These are phyloP conservation scores for Hydrocynus forskahlii DNA, from an alignment of 2,797 vertebrate genomes.

Conservation along the genomic window DNA sequence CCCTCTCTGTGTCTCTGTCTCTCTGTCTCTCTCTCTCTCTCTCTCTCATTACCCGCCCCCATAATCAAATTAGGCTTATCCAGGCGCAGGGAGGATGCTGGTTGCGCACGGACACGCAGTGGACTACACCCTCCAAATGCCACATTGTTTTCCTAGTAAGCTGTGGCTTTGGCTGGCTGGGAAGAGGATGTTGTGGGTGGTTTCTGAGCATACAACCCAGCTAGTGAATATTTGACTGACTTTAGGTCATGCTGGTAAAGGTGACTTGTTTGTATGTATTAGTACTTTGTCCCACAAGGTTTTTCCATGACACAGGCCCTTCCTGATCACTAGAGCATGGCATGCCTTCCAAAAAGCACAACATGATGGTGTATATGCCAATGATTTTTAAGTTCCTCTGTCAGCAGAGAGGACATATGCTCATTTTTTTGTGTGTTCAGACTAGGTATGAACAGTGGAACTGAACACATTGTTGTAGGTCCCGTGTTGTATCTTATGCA, in stretches of 20 bases:
- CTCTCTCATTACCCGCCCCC: slow-evolving; percentile 54
- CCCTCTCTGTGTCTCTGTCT: slow-evolving; percentile 40
- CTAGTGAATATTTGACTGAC: slow-evolving; percentile 44
- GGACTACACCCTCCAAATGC: slow-evolving; percentile 78
- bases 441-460: not conserved
- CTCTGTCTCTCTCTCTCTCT: slow-evolving; percentile 18
- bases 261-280: not conserved
- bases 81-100: slow-evolving; percentile 66
- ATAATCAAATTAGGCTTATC: slow-evolving; percentile 77
- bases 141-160: slow-evolving; percentile 77
- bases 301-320: slow-evolving; percentile 11
- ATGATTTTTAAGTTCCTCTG: too few species aligned
- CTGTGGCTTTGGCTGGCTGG: slow-evolving; percentile 66
- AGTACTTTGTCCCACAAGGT: slow-evolving; percentile 4
- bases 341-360: not conserved
- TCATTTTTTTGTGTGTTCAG: slow-evolving; percentile 1
- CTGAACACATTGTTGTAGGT: not conserved
- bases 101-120: slow-evolving; percentile 64
- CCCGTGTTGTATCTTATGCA: not conserved
- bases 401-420: too few species aligned
- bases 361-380: too few species aligned
- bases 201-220: slow-evolving; percentile 54
- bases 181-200: slow-evolving; percentile 63
- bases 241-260: slow-evolving; percentile 31
- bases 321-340: not conserved